These are phyloP conservation scores for Pristionchus arcanus DNA, from an alignment of 2,888 invertebrate genomes.

Conservation along the genomic window DNA sequence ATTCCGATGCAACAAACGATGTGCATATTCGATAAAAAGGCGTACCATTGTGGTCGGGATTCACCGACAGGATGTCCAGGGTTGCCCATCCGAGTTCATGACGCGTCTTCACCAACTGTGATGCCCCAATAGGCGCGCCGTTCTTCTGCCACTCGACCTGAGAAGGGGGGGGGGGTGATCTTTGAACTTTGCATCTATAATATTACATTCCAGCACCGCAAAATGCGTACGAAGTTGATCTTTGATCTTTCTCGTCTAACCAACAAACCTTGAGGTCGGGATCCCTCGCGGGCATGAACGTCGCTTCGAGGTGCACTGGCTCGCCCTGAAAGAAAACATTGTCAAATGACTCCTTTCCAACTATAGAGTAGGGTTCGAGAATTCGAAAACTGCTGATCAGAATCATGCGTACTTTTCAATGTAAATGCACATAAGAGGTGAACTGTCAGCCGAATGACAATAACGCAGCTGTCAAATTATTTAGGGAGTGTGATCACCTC, in stretches of 20 bases:
- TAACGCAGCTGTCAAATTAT: too few species aligned
- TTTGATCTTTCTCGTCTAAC: background rate
- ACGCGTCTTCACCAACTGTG: conserved; percentile 81
- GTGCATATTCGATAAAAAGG: too few species aligned
- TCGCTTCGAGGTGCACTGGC: conserved; percentile 95
- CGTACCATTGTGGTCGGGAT: conserved; percentile 86
- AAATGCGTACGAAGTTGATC: background rate
- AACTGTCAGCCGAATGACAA: too few species aligned
- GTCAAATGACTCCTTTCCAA: too few species aligned
- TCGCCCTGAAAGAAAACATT: conserved; percentile 83
- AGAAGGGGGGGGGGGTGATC: background rate
- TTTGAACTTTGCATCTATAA: background rate
- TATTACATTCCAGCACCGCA: too few species aligned
- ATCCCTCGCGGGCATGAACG: conserved; percentile 95
- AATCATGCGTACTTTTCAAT: too few species aligned
- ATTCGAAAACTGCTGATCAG: too few species aligned
- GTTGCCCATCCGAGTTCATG: conserved; percentile 93
- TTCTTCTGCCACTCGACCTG: conserved; percentile 68
- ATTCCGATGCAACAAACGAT: background rate
- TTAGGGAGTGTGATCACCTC: conserved; percentile 83
- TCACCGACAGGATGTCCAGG: conserved; percentile 86
- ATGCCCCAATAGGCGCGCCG: conserved; percentile 75
- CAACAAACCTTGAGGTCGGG: conserved; percentile 84
- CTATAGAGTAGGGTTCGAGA: too few species aligned
- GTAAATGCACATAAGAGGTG: too few species aligned